Evolutionary conservation across 2,888 invertebrate species (phyloP), one percentile per base, ranked within the genome.

Genomic region (Perdita meconis): DNA sequence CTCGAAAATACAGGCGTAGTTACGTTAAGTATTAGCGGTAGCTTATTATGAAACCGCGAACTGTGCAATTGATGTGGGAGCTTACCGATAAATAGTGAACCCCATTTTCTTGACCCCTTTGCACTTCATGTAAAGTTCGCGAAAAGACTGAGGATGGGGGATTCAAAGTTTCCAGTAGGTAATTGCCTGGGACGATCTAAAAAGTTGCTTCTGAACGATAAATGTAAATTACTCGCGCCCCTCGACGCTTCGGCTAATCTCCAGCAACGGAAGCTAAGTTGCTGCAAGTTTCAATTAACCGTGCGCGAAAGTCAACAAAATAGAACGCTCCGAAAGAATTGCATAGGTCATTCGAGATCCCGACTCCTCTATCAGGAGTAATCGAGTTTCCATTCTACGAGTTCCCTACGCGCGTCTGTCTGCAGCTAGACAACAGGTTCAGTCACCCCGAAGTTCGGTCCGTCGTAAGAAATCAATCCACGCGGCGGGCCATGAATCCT

Each of bases 401-500:
- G 36, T 1, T 12, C 13, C n/a, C 12, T n/a, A 8, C 24, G 12
- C 22, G 30, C 13, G 22, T 13, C 2, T 30, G 2, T 6, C 3
- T 30, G 12, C 3, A n/a, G 2, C 8, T n/a, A 1, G 24, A 38
- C 30, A 19, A 10, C n/a, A n/a, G 22, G 38, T 38, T 51, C 26
- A 34, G 55, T 60, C 60, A 60, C 59, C 24, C 19, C 26, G n/a
- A 65, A 73, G 61, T 74, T 76, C 22, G 22, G n/a, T n/a, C n/a
- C 16, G n/a, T 12, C 10, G 44, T 60, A 81, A 81, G 82, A 81
- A 81, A 81, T 81, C 70, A 79, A 82, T 81, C 67, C 53, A 22
- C 53, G 30, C 44, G 12, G 38, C 40, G 69, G 26, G 59, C 69
- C 64, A 70, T 80, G 76, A 53, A 65, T 68, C 64, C 55, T 26